Conservation (phyloP, 2,797 vertebrate genomes). For the Xenentodon cancila region DNA sequence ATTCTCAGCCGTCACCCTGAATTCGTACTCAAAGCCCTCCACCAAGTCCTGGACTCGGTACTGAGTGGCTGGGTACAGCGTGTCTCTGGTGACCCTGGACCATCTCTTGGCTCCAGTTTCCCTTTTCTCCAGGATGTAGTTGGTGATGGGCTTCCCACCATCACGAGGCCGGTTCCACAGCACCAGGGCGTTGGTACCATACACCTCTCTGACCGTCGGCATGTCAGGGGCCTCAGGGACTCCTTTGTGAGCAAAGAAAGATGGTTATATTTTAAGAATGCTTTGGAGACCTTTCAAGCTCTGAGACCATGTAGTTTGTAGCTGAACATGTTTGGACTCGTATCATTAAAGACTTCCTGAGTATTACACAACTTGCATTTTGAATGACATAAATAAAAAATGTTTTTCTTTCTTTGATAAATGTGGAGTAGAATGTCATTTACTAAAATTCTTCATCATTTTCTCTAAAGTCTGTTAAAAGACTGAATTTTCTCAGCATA, state of each 20-base stretch:
- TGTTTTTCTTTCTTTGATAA: no score
- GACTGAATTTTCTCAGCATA: no score
- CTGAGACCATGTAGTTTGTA: no score
- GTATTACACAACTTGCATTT: neutral
- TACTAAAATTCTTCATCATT: no score
- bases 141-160: constrained; percentile 96
- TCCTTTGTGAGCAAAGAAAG: constrained; percentile 74
- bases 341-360: no score
- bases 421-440: neutral
- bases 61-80: constrained; percentile 92
- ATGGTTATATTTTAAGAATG: neutral
- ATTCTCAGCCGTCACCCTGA: constrained; percentile 96
- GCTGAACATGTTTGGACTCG: no score
- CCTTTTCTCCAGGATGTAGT: constrained; percentile 96
- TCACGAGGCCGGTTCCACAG: constrained; percentile 95
- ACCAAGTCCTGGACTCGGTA: constrained; percentile 92
- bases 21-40: constrained; percentile 96
- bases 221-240: constrained; percentile 97
- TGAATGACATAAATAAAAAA: neutral
- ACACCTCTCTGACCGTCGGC: constrained; percentile 90
- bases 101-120: constrained; percentile 93
- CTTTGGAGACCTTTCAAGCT: neutral
- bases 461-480: no score
- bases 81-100: constrained; percentile 91
- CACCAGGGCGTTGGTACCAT: constrained; percentile 90